Percentiles rank a stretch among this genome's conserved stretches.
These are phyloP conservation scores for Drosophila paramelanica DNA, from an alignment of 2,888 invertebrate genomes.

Conservation along the genomic window DNA sequence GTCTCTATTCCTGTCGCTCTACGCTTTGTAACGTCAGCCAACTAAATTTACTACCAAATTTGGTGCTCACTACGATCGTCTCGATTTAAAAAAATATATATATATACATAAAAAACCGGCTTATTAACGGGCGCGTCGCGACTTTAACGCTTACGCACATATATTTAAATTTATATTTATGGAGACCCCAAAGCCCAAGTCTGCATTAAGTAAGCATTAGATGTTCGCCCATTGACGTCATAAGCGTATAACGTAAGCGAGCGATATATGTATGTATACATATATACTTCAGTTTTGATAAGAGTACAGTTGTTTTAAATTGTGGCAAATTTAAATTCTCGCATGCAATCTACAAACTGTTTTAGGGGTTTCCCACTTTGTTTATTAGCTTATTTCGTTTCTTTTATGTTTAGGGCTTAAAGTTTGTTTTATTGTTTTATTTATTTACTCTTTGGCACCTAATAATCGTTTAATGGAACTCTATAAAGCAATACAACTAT, in stretches of 20 bases:
- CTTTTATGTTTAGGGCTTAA: not conserved
- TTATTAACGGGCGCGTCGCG: conserved; percentile 41
- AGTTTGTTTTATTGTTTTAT: not conserved
- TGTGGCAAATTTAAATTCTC: not conserved
- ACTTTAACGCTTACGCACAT: not conserved
- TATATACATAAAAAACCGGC: conserved; percentile 57
- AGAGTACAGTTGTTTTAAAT: conserved; percentile 7
- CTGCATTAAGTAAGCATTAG: conserved; percentile 16
- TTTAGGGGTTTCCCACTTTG: conserved; percentile 9
- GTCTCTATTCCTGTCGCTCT: not conserved
- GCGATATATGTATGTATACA: not conserved
- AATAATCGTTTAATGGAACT: too few relatives aligned
- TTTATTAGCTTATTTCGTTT: not conserved
- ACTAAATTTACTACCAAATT: conserved; percentile 60
- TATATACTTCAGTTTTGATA: not conserved
- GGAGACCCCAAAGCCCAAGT: not conserved
- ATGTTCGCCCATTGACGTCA: conserved; percentile 26
- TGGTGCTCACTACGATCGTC: conserved; percentile 45
- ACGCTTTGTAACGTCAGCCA: conserved; percentile 62
- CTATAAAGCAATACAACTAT: not conserved
- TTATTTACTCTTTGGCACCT: not conserved
- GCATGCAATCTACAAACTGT: not conserved
- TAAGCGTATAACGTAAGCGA: conserved; percentile 2
- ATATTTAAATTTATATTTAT: not conserved
- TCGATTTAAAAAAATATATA: not conserved